phyloP scores from a whole-genome alignment of 2,797 vertebrate species.

The Poecile montanus region DNA sequence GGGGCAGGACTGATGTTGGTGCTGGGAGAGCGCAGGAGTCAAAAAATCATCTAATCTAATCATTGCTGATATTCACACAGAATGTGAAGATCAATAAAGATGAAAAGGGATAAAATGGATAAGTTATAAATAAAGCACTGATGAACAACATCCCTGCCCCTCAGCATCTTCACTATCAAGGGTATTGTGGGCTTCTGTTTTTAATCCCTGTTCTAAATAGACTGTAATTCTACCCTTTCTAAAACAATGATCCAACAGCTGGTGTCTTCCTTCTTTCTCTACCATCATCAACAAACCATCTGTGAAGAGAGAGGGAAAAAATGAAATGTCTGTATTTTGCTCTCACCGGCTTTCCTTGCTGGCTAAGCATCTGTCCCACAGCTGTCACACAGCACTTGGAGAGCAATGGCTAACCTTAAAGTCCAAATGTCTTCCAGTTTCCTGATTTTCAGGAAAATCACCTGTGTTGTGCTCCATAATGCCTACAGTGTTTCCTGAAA shows the following conservation, averaged over 20 bases:
- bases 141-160: not conserved
- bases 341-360: not conserved
- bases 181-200: not conserved
- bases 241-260: slow-evolving; percentile 34
- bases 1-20: not conserved
- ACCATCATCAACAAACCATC: not conserved
- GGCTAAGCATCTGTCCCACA: not conserved
- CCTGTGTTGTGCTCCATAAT: not conserved
- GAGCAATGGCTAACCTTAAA: not conserved
- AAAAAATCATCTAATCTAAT: not conserved
- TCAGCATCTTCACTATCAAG: not conserved
- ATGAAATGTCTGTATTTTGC: not conserved
- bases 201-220: not conserved
- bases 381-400: not conserved
- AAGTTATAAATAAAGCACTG: not conserved
- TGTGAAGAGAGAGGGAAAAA: not conserved
- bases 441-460: not conserved
- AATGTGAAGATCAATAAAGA: not conserved
- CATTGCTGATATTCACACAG: not conserved
- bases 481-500: not conserved
- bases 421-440: not conserved
- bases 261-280: slow-evolving; percentile 7
- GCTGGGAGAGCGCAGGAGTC: not conserved
- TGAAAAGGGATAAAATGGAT: not conserved
- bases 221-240: slow-evolving; percentile 3